Evolutionary conservation across 2,888 invertebrate genomes (phyloP), one percentile per base, ranked within the genome.

Genomic region (Neuroscelio doddi): DNA sequence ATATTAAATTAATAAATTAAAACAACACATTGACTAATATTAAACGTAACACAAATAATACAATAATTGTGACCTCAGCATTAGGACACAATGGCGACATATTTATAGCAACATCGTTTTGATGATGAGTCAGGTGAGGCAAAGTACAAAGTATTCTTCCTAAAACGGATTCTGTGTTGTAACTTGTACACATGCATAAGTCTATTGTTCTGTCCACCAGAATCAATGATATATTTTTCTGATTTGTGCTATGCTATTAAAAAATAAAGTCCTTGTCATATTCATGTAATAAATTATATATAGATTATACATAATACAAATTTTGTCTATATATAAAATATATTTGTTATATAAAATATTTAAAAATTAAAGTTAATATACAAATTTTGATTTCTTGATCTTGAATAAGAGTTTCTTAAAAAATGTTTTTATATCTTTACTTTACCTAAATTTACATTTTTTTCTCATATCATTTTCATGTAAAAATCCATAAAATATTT

Each of bases 181-280:
- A 88, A 61, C 89, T 89, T 9, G 89, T 87, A 3, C 88, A 88
- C 14, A 88, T 88, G 62, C 89, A 89, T 30, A 92, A 78, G 77
- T 92, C 92, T 49, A 92, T 76, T 0, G 89, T 89, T 7, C 92
- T 86, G 70, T 92, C 92, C 14, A 92, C 83, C 17, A 90, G 82
- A 38, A 90, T 87, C 7, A 90, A 72, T 0, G 89, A 87, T 1
- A 87, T 85, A 7, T 86, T 87, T 49, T 47, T 65, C 36, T 55
- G 45, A 24, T 70, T 72, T 16, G 64, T 46, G 15, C 65, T 49
- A 7, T 65, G 65, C 79, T 80, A 46, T 86, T 75, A 52, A 87
- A 88, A 38, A 9, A 30, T 10, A 5, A 21, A 21, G 3, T 21
- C 21, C 21, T 3, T 21, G 21, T 21, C 21, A 21, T 21, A n/a